Conservation (phyloP, 2,113 vertebrate genomes). For the Lophura nycthemera region DNA sequence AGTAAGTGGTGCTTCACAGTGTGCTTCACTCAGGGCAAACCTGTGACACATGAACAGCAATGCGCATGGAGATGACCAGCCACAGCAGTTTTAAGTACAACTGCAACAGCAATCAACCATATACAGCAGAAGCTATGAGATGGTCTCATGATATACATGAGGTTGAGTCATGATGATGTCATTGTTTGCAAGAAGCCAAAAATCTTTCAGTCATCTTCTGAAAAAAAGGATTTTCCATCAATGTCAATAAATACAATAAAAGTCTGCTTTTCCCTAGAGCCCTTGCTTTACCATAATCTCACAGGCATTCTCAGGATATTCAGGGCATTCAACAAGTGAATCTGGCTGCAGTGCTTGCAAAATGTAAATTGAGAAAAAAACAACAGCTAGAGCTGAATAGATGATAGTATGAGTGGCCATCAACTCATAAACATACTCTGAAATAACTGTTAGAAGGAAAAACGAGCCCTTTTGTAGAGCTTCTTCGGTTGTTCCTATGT, state of each 20-base stretch:
- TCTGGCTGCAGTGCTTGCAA: not conserved
- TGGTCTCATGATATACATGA: not conserved
- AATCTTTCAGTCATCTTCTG: not conserved
- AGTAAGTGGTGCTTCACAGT: not conserved
- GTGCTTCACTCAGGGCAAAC: not conserved
- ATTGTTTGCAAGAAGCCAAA: not conserved
- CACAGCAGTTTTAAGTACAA: not conserved
- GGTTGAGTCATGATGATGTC: not conserved
- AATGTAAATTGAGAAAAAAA: not conserved
- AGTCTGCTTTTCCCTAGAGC: not conserved
- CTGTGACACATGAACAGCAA: not conserved
- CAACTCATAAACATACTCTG: accelerated
- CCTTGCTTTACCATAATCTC: not conserved
- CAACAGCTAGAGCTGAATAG: not conserved
- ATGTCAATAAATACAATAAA: not conserved
- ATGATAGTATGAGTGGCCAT: not conserved
- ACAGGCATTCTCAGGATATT: not conserved
- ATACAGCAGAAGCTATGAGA: not conserved
- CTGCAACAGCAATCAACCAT: not conserved
- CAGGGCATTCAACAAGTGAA: not conserved
- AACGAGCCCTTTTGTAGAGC: not conserved
- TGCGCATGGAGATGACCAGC: not conserved
- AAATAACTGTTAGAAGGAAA: not conserved
- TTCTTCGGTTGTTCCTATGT: not conserved
- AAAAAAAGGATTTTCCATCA: not conserved